Evolutionary conservation across 2,113 vertebrate species (phyloP).

Genomic region (Clarias magur): DNA sequence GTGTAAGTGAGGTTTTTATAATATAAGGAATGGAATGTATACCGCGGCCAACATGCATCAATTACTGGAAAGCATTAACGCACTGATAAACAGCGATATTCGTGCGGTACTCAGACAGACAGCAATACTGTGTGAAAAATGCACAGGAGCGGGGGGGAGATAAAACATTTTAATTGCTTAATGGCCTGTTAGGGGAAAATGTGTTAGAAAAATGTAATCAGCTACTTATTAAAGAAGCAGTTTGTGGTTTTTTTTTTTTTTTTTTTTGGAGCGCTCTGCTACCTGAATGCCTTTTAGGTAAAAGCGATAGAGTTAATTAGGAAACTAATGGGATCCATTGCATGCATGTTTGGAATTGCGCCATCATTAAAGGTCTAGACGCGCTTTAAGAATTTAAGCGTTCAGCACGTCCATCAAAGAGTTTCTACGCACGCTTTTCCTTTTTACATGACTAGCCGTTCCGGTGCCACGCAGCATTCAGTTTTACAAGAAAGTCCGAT

Average conservation of each 20-base stretch:
- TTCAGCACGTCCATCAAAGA: neutral
- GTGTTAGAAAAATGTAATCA: neutral
- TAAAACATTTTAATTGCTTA: neutral
- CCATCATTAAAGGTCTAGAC: neutral
- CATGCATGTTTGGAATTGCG: neutral
- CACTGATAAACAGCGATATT: neutral
- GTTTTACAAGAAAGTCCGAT: neutral
- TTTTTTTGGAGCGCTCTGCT: neutral
- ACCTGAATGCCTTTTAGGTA: neutral
- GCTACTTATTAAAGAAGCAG: neutral
- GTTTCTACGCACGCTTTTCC: neutral
- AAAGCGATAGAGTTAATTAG: neutral
- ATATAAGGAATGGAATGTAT: neutral
- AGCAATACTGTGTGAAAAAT: neutral
- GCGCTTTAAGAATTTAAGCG: neutral
- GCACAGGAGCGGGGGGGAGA: too few relatives aligned
- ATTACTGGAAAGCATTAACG: neutral
- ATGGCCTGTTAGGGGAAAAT: neutral
- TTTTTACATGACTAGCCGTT: neutral
- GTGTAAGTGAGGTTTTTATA: too few relatives aligned
- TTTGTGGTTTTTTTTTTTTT: neutral
- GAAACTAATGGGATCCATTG: neutral
- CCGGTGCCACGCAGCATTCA: neutral
- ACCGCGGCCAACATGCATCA: neutral
- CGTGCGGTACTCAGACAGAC: neutral